These are phyloP conservation scores for Spilosoma lubricipeda DNA, from an alignment of 2,888 invertebrate species.

Conservation along the genomic window DNA sequence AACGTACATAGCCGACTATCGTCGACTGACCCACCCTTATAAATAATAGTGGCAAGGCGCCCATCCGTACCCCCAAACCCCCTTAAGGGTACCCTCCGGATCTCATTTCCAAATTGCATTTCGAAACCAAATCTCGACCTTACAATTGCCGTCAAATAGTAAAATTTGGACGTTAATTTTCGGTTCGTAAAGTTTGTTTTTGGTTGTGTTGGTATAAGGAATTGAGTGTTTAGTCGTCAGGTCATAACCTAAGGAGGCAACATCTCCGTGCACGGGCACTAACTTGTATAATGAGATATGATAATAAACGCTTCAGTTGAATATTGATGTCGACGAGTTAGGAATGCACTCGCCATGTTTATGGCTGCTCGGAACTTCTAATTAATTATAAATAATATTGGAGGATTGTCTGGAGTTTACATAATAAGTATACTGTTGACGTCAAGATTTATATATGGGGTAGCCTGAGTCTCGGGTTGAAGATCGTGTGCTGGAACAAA, in stretches of 20 bases:
- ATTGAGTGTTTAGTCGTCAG: constrained; percentile 73
- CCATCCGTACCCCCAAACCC: constrained; percentile 71
- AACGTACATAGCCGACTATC: constrained; percentile 68
- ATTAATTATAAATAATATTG: constrained; percentile 54
- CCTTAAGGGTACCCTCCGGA: constrained; percentile 80
- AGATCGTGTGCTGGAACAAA: too few relatives aligned
- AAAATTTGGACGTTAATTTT: constrained; percentile 51
- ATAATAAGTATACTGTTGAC: constrained; percentile 7
- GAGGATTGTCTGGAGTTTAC: constrained; percentile 34
- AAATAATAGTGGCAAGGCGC: constrained; percentile 85
- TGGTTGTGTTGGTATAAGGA: constrained; percentile 52
- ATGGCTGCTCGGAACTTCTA: constrained; percentile 58
- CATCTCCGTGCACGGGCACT: constrained; percentile 78
- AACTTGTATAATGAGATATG: constrained; percentile 87
- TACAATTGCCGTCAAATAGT: constrained; percentile 60
- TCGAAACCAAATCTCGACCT: constrained; percentile 83
- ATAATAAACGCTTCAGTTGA: constrained; percentile 85
- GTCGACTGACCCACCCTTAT: constrained; percentile 84
- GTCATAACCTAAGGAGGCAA: constrained; percentile 81
- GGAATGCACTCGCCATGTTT: constrained; percentile 80
- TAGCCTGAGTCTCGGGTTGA: neutral
- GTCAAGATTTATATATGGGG: constrained; percentile 11
- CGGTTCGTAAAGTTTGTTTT: constrained; percentile 53
- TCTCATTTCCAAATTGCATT: constrained; percentile 86
- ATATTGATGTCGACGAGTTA: constrained; percentile 84